A percentile compares a stretch with the other conserved stretches of the same genome.
Evolutionary conservation across 30 jellyfish, hydroid and myxozoan genomes (phyloP).

Genomic region (Turritopsis rubra): DNA sequence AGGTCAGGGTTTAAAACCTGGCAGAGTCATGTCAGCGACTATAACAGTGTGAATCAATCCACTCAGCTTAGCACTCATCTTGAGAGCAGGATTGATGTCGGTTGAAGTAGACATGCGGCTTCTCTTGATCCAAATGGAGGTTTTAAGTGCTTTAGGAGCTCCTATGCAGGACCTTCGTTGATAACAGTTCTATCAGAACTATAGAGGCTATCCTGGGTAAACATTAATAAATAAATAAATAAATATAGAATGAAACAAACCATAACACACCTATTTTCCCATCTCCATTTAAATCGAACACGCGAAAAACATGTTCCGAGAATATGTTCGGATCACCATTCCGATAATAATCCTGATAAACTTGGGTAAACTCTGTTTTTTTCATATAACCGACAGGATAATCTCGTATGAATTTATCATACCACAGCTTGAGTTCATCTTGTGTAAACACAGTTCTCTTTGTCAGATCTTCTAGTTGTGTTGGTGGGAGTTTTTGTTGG

Average conservation of each 20-base stretch:
- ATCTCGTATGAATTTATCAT: slow-evolving; percentile 59
- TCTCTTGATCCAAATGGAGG: no score
- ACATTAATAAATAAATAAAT: no score
- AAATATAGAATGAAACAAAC: not conserved
- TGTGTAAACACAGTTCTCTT: slow-evolving; percentile 46
- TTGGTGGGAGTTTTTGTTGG: slow-evolving; percentile 61
- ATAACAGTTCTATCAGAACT: no score
- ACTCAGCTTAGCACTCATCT: no score
- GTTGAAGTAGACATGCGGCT: no score
- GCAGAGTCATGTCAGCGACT: no score
- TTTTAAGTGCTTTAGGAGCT: no score
- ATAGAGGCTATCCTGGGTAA: no score
- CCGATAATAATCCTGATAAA: slow-evolving; percentile 54
- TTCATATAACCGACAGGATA: slow-evolving; percentile 71
- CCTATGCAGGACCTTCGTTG: no score
- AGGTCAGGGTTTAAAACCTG: no score
- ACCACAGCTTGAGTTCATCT: slow-evolving; percentile 57
- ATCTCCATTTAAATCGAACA: slow-evolving; percentile 68
- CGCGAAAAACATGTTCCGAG: slow-evolving; percentile 81
- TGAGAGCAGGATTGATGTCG: no score
- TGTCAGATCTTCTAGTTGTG: slow-evolving; percentile 51
- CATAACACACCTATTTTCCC: slow-evolving; percentile 60
- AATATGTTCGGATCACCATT: slow-evolving; percentile 65
- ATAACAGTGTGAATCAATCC: no score
- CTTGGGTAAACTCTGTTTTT: slow-evolving; percentile 42